Base-by-base conservation (phyloP, 2,888 invertebrate genomes). In the Gandaritis pyraliata region DNA sequence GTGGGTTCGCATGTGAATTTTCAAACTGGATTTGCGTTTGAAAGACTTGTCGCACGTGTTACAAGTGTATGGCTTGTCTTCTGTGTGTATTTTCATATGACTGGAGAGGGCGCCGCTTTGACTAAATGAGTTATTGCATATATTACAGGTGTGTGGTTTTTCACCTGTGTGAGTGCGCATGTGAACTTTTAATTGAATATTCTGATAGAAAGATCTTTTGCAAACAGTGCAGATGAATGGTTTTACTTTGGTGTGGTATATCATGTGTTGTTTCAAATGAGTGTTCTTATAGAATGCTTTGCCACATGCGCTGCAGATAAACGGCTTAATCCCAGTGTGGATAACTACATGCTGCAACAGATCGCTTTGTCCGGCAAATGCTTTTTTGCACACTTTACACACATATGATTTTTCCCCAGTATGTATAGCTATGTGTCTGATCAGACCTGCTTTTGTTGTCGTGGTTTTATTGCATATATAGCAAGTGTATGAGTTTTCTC, bases 311-410 rank as follows among this genome's bases (percentile, higher is more conserved):
- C 41, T 39, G 49, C 67, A 67, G 8, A 52, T 48, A 47, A 54
- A 67, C 4, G 67, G 67, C n/a, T 63, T 62, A 8, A 60, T 62
- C 4, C 65, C 67, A 1, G 65, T 57, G 43, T 67, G 67, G 3
- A 52, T 63, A 7, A 57, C 56, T 43, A 58, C 56, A 23, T 68
- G 68, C 29, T 58, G 64, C 29, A 47, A 51, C 8, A 68, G 23
- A 29, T 58, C 61, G 33, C 55, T 57, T 38, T 61, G 41, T 13
- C 50, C 49, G 0, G 46, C 49, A 46, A 61, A 66, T 13, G 58
- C 18, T 54, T 66, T 66, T 10, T 66, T 59, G 15, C 68, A 68
- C 6, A 58, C 16, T 29, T 61, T 41, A 29, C 68, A 68, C 1
- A 54, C 36, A 48, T 61, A 54, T n/a, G 68, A 59, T 10, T 53